Base-by-base conservation (phyloP, 2,888 invertebrate species). In the Anthoptus insignis region DNA sequence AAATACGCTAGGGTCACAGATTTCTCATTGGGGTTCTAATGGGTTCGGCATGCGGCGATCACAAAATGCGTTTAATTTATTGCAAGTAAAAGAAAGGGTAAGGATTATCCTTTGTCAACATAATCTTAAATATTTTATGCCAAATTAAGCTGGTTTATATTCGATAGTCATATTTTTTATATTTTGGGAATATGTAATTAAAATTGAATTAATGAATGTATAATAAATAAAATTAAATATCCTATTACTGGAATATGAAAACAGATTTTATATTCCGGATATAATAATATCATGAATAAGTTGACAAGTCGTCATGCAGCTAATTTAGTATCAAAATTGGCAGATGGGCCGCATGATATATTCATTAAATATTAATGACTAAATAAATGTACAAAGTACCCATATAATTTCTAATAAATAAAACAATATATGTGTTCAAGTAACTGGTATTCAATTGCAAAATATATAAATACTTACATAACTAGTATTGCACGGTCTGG, bases 81-180 rank as follows among this genome's bases (percentile, higher is more conserved):
- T 76, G 76, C 73, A 65, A 59, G 66, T 66, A 70, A 71, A 86
- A 87, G 87, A 88, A 87, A 88, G 88, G 90, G 91, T 89, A 77
- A 72, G 81, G 81, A 80, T 86, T 84, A 90, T 78, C 84, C 78
- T 86, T 85, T 90, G 91, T 89, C 81, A 87, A 89, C 84, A 83
- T 82, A 86, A 89, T 89, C 87, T 91, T 91, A 83, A 85, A 88
- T 86, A 87, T 89, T 90, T 81, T 86, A 87, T 83, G 83, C 80
- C 70, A 80, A 87, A 87, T 89, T 87, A 85, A 88, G 79, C 76
- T 72, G 59, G 69, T 67, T 83, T 86, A 87, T 82, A 82, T 84
- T 82, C 82, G 76, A 66, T 60, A 34, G 50, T 77, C 79, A 88
- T 90, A n/a, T 91, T 89, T 87, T 81, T 70, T 16, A 7, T 42